Evolutionary conservation across 2,888 invertebrate genomes (phyloP), one percentile per base, ranked within the genome.

Genomic region (Ametastegia equiseti): DNA sequence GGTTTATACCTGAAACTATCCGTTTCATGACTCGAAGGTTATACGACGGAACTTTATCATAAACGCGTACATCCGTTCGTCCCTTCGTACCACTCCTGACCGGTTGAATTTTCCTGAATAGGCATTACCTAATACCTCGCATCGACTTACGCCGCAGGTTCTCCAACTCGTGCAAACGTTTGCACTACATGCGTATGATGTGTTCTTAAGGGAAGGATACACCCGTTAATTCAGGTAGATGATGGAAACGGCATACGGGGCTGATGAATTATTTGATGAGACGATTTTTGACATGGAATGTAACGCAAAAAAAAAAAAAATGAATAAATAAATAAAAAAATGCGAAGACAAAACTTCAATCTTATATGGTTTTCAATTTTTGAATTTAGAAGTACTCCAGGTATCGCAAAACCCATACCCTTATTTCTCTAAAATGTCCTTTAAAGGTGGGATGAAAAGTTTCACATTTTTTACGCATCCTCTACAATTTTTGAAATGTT

Each of bases 1-100:
- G 39, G 67, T 67, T 71, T 71, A 71, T 71, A 71, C 47, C 27
- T 71, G 67, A 11, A 67, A 67, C 67, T 67, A 67, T 67, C 39
- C 39, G 67, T 23, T 39, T 15, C 36, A 19, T 67, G 67, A 39
- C 67, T 67, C 67, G 23, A 67, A 42, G 23, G 39, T 67, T 67
- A n/a, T n/a, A 67, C 27, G 71, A 71, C 9, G 47, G 39, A 67
- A 39, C 67, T 67, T 23, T 67, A 67, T 67, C 67, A 39, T 67
- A 67, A 67, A 67, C 67, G 39, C 9, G 13, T 67, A 13, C 67
- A 67, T 39, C 39, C 39, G 36, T n/a, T 39, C 67, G 67, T 39
- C 67, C 39, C 39, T 39, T 39, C 39, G 19, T 67, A 19, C 67
- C 23, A 9, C n/a, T 39, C 60, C 11, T 67, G 67, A 27, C 42